phyloP scores from a whole-genome alignment of 2,113 vertebrate species.

The Motacilla tschutschensis region DNA sequence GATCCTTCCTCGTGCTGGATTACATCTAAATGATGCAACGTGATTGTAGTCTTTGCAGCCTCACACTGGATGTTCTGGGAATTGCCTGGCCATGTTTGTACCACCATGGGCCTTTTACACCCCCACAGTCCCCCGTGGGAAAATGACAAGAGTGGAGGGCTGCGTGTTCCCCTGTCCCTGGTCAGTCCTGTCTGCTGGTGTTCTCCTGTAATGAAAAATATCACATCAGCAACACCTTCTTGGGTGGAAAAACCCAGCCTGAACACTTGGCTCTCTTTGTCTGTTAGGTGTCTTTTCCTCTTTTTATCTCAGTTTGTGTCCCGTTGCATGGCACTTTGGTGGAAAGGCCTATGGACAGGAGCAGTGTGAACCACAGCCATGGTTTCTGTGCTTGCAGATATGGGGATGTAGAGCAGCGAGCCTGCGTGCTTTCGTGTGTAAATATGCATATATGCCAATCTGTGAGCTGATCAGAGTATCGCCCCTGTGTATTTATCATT shows the following conservation, averaged over 20 bases:
- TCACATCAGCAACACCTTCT: background rate
- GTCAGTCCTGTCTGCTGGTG: background rate
- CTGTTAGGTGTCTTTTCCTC: background rate
- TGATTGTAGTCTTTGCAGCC: background rate
- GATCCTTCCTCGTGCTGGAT: background rate
- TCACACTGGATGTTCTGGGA: background rate
- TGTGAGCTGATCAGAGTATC: background rate
- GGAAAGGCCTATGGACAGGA: background rate
- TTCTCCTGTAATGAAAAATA: background rate
- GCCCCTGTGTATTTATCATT: background rate
- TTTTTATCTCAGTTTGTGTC: background rate
- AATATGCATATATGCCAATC: background rate
- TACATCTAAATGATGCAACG: background rate
- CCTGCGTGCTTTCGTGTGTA: rapidly evolving
- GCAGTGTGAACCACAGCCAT: background rate
- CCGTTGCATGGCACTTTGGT: rapidly evolving
- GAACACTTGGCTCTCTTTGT: background rate
- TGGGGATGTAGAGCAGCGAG: background rate
- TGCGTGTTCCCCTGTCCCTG: background rate
- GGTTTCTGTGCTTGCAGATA: background rate
- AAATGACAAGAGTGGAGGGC: rapidly evolving
- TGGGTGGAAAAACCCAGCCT: background rate
- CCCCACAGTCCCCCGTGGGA: background rate
- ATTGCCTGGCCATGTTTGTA: background rate
- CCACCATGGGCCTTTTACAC: background rate